phyloP scores from a whole-genome alignment of 2,113 vertebrate species.

The Gasterosteus nipponicus region DNA sequence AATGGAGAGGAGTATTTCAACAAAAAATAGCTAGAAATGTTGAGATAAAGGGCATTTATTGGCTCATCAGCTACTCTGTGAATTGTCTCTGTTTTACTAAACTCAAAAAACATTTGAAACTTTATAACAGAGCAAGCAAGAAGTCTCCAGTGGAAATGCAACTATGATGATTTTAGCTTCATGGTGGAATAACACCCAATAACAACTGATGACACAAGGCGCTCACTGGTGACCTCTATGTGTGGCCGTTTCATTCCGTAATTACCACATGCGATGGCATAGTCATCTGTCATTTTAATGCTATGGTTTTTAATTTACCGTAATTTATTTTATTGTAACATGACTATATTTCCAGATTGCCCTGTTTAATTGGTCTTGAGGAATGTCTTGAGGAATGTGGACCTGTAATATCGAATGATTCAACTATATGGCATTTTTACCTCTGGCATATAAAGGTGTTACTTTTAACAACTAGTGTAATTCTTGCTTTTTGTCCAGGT shows the following conservation, averaged over 20 bases:
- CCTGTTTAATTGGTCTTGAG: background rate
- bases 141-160: constrained; percentile 32
- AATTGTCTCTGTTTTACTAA: constrained; percentile 23
- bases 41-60: background rate
- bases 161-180: background rate
- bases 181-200: background rate
- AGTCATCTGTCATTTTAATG: background rate
- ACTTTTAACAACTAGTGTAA: constrained; percentile 9
- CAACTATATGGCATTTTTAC: background rate
- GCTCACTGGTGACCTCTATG: background rate
- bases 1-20: background rate
- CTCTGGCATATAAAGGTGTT: background rate
- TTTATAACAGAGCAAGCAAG: constrained; percentile 27
- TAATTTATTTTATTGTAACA: background rate
- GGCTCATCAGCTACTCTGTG: constrained; percentile 22
- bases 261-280: background rate
- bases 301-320: background rate
- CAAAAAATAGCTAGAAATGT: background rate
- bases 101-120: constrained; percentile 30
- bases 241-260: background rate
- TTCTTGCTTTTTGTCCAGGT: background rate
- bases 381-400: background rate
- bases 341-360: background rate
- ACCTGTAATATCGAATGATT: background rate
- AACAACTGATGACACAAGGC: background rate